These are phyloP conservation scores for Oceanodroma tethys DNA, from an alignment of 2,113 vertebrate species.

Conservation along the genomic window DNA sequence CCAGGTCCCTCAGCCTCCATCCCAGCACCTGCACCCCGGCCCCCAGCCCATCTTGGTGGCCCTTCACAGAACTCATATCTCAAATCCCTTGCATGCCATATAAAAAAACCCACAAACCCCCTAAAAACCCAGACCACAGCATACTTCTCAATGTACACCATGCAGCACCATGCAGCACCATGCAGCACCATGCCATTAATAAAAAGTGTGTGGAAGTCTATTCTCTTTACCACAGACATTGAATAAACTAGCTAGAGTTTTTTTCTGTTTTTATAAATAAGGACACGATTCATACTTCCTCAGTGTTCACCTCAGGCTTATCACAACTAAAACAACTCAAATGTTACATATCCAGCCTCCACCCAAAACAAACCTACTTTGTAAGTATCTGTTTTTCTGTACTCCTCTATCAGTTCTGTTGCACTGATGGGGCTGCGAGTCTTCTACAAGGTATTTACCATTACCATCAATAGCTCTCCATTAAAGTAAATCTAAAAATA, in stretches of 20 bases:
- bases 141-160: neutral
- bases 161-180: neutral
- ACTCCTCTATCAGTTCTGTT: neutral
- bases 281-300: neutral
- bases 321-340: neutral
- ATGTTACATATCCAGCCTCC: neutral
- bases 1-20: neutral
- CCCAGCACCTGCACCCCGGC: rapidly evolving
- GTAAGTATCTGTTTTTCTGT: neutral
- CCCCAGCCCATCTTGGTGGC: neutral
- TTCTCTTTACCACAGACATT: neutral
- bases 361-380: neutral
- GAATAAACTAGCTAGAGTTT: neutral
- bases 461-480: neutral
- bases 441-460: neutral
- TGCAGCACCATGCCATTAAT: neutral
- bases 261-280: neutral
- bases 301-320: neutral
- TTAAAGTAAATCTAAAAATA: neutral
- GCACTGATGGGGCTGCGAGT: neutral
- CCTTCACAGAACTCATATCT: rapidly evolving
- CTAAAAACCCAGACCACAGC: neutral
- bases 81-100: neutral
- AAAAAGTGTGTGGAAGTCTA: neutral
- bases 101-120: rapidly evolving